Conservation (phyloP, 2,888 invertebrate genomes). For the Bedellia somnulentella region DNA sequence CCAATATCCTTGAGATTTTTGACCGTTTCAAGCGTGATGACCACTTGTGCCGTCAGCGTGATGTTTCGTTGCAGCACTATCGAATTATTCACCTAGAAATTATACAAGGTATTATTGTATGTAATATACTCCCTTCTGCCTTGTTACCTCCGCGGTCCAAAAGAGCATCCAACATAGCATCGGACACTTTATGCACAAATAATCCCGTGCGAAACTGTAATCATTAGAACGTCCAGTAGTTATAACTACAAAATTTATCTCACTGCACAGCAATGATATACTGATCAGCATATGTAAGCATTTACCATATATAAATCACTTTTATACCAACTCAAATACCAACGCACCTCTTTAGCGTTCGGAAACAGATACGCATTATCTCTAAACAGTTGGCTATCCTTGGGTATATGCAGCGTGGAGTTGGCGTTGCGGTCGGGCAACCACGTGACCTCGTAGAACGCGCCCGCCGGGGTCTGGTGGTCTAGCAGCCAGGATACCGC, state of each 20-base stretch:
- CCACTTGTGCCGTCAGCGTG: constrained; percentile 89
- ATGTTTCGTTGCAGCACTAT: constrained; percentile 74
- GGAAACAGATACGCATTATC: constrained; percentile 64
- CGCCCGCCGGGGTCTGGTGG: constrained; percentile 82
- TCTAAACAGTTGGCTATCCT: constrained; percentile 49
- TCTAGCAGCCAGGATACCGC: constrained; percentile 84
- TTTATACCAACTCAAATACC: too few species aligned
- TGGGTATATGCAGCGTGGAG: constrained; percentile 62
- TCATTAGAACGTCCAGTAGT: too few species aligned
- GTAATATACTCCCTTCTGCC: too few species aligned
- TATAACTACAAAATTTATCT: too few species aligned
- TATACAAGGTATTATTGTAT: too few species aligned
- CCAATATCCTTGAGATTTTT: constrained; percentile 70
- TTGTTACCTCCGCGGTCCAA: too few species aligned
- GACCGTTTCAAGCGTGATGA: constrained; percentile 83
- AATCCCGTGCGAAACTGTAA: too few species aligned
- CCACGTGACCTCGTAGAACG: constrained; percentile 89
- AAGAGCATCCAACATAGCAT: too few species aligned
- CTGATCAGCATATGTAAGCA: too few species aligned
- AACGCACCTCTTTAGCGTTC: constrained; percentile 16
- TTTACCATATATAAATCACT: too few species aligned
- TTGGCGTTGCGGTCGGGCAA: constrained; percentile 88
- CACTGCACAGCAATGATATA: too few species aligned
- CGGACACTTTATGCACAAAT: too few species aligned
- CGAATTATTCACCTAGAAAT: constrained; percentile 28